Base-by-base conservation (phyloP, 2,797 vertebrate species). In the Intellagama lesueurii region DNA sequence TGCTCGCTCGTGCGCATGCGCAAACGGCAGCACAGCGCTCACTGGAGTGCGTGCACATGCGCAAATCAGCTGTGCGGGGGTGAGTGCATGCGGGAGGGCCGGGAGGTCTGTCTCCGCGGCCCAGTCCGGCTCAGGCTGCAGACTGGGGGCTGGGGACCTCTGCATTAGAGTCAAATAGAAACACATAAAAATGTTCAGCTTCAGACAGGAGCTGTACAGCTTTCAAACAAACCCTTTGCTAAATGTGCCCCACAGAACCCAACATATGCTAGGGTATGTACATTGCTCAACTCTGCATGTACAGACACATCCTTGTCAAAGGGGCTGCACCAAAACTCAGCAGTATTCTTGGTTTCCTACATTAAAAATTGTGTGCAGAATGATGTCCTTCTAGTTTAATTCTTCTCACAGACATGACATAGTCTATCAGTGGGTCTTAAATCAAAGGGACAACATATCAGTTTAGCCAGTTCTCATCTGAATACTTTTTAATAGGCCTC, bases 391-490 rank as follows among this genome's bases (percentile, higher is more conserved):
- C 24, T 56, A 86, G 26, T 77, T 80, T 49, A 81, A 81, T 81
- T 64, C 26, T 64, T 64, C 60, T 19, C 32, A 76, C 68, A 70
- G 40, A 56, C 66, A 70, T 1, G 24, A 26, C 12, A 64, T 70
- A 11, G 52, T 88, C n/a, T 32, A 49, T 68, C 47, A 35, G 72
- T 64, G 83, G 78, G 47, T 85, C 87, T 32, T 83, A 52, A 88
- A 85, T 83, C 68, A 49, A 30, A 81, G 56, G 32, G 40, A 90
- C 89, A 90, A 90, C 81, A 81, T 14, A 66, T 75, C 77, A 90
- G 81, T 64, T 89, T 84, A 85, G 60, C 52, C 78, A 35, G 40
- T 84, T 85, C 83, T 90, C 87, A 89, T 60, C 75, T 72, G 83
- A 92, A 83, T 69, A 79, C 32, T 28, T 1, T 86, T 85, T 89